Evolutionary conservation across 2,888 invertebrate species (phyloP), one percentile per base, ranked within the genome.

Genomic region (Lapara coniferarum): DNA sequence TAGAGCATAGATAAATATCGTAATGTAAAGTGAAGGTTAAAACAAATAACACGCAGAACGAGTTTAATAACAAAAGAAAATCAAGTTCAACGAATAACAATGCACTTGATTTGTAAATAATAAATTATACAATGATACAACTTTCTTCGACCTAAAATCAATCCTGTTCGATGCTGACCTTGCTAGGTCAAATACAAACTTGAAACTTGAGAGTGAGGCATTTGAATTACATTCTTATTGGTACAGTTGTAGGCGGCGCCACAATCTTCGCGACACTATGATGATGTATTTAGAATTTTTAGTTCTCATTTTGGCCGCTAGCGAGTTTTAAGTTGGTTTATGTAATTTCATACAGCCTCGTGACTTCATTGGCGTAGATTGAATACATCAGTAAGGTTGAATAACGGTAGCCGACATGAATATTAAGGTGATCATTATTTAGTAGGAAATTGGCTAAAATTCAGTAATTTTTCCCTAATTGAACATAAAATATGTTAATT

Each of bases 161-260:
- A 68, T 72, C 70, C 67, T 71, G 70, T 69, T 66, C 66, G 55
- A 78, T 73, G 77, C 68, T 76, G 78, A 77, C 77, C 81, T 83
- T 80, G 79, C 73, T 77, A 78, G 80, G 83, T 80, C 83, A 80
- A 74, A 78, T 74, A 72, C 77, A 74, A 73, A 69, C 66, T 46
- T 56, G 67, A 71, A 10, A 25, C 2, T 25, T n/a, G 19, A n/a
- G n/a, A n/a, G n/a, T n/a, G n/a, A 37, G 10, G 16, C 44, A 25
- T 57, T 57, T n/a, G 56, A 56, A 56, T 67, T 37, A 25, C 44
- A 55, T 53, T 19, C 6, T 49, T 67, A 46, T 14, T 67, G 19
- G 16, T n/a, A 14, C 19, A 44, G 55, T 25, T 19, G 53, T 12
- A 16, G 37, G 51, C 37, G 58, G 59, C 52, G 58, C 68, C 13